These are phyloP conservation scores for Mareca penelope DNA, from an alignment of 2,797 vertebrate species.

Conservation along the genomic window DNA sequence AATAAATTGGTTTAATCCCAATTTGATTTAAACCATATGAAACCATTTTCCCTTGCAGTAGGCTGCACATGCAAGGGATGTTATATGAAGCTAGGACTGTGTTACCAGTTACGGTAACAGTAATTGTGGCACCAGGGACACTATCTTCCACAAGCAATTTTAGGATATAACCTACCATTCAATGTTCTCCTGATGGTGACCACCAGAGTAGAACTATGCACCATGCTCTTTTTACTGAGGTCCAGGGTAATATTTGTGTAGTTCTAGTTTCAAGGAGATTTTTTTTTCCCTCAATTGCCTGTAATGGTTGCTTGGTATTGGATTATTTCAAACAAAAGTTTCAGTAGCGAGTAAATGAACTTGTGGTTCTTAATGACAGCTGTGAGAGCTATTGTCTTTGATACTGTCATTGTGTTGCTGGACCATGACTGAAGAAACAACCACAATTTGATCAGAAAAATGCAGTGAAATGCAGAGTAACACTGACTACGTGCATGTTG, in stretches of 20 bases:
- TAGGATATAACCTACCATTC: background rate
- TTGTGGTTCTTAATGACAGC: conserved; percentile 36
- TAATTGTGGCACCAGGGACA: background rate
- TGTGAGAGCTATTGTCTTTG: conserved; percentile 12
- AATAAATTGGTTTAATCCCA: background rate
- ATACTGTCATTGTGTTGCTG: conserved; percentile 28
- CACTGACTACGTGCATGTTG: background rate
- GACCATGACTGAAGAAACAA: conserved; percentile 59
- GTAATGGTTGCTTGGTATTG: background rate
- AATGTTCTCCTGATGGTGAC: background rate
- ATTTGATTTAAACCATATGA: background rate
- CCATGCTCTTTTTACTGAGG: accelerated
- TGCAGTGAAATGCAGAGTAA: background rate
- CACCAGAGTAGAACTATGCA: background rate
- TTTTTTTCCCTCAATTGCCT: background rate
- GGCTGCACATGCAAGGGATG: background rate
- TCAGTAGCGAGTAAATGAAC: conserved; percentile 20
- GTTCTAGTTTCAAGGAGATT: background rate
- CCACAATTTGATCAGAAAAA: background rate
- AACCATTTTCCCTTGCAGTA: background rate
- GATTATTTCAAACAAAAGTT: conserved; percentile 15
- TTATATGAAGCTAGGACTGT: background rate
- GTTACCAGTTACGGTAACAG: background rate
- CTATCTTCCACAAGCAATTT: background rate
- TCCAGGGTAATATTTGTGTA: background rate